phyloP scores from a whole-genome alignment of 35 echinoderm and acorn worm species.

The Stichopus chloronotus region DNA sequence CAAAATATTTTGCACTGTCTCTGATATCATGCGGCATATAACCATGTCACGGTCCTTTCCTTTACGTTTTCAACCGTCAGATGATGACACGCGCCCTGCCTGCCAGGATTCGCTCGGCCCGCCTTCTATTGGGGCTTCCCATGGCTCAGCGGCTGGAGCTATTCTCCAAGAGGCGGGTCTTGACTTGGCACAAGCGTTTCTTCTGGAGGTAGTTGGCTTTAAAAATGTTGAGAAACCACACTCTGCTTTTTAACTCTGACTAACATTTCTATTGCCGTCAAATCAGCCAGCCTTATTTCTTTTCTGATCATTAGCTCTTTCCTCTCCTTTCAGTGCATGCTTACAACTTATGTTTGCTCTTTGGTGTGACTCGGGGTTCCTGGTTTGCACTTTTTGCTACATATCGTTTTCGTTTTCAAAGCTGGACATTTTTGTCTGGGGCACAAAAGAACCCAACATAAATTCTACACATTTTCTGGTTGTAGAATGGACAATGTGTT shows the following conservation, averaged over 20 bases:
- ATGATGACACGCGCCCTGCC: conserved; percentile 62
- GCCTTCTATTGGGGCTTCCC: conserved; percentile 60
- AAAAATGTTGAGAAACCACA: neutral
- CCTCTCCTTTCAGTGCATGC: neutral
- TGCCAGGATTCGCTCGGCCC: conserved; percentile 57
- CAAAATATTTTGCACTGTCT: neutral
- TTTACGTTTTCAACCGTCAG: conserved; percentile 53
- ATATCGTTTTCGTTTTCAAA: neutral
- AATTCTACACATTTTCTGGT: too few relatives aligned
- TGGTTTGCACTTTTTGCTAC: neutral
- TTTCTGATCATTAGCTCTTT: conserved; percentile 14
- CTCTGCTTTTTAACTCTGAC: neutral
- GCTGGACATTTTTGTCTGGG: too few relatives aligned
- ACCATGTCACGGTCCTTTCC: conserved; percentile 2
- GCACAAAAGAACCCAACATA: too few relatives aligned
- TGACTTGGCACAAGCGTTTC: conserved; percentile 52
- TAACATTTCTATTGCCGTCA: neutral
- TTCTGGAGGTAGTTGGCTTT: conserved; percentile 51
- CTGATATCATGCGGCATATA: neutral
- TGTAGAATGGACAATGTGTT: too few relatives aligned
- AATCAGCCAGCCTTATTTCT: neutral
- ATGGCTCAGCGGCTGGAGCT: conserved; percentile 58
- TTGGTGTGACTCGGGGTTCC: neutral
- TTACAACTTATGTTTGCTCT: neutral
- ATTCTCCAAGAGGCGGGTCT: conserved; percentile 61